phyloP scores from a whole-genome alignment of 1,140 invertebrate species.

The Sycobia sp. region DNA sequence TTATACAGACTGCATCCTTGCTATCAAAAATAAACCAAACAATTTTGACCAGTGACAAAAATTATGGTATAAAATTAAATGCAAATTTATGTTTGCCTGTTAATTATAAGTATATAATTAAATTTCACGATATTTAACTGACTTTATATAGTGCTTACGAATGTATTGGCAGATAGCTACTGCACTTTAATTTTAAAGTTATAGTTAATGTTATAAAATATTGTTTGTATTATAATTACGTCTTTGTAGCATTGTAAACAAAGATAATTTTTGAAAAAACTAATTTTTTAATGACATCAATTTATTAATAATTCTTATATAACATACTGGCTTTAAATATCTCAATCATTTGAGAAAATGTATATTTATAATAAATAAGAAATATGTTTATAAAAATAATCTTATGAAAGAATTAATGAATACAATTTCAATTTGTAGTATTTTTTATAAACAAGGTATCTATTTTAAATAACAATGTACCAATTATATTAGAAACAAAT shows the following conservation, averaged over 20 bases:
- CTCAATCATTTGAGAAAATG: constrained; percentile 19
- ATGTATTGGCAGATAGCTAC: no score
- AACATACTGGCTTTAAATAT: not conserved
- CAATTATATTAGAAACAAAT: constrained; percentile 5
- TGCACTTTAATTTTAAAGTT: not conserved
- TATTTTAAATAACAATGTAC: not conserved
- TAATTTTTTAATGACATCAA: constrained; percentile 1
- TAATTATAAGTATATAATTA: not conserved
- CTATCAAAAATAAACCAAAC: constrained; percentile 31
- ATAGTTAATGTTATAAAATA: constrained; percentile 1
- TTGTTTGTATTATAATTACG: constrained; percentile 6
- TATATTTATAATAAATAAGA: constrained; percentile 27
- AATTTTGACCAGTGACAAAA: not conserved
- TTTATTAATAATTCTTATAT: constrained; percentile 1
- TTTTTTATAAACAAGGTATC: not conserved
- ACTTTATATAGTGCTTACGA: not conserved
- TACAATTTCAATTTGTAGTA: constrained; percentile 1
- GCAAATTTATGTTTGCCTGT: not conserved
- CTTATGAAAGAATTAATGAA: no score
- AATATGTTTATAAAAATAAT: constrained; percentile 17
- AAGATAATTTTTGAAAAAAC: not conserved
- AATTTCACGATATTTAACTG: not conserved
- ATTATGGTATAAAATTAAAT: not conserved
- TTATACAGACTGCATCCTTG: constrained; percentile 43
- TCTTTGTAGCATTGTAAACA: not conserved